Base-by-base conservation (phyloP, 2,888 invertebrate species). In the Frankliniella fusca region DNA sequence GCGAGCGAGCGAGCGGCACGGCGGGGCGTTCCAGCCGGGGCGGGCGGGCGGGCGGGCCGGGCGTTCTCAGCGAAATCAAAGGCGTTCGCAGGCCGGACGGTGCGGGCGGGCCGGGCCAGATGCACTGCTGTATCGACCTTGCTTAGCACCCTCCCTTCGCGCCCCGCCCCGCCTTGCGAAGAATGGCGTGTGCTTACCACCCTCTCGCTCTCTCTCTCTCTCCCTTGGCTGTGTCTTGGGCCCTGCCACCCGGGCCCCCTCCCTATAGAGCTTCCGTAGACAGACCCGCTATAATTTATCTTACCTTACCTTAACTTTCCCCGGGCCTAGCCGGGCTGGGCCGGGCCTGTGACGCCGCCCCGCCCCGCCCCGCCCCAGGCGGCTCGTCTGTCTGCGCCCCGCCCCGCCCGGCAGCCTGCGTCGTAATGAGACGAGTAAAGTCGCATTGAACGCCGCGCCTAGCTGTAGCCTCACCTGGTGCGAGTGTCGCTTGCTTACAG, bases 101-200 rank as follows among this genome's bases (percentile, higher is more conserved):
- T 5, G 5, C 38, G 38, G 38, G 38, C 38, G 38, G 38, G 38
- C 3, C 38, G 38, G 38, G 70, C 70, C 70, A 27, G 70, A 23
- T 76, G 70, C 70, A 76, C 23, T 23, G 70, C 70, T 76, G 27
- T 76, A 76, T 76, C 70, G 70, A 76, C 70, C 70, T 76, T 76
- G 12, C 12, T 12, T 20, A 15, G 54, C 54, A 20, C 20, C 54
- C 54, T 18, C 54, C 54, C 54, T 2, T 8, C 54, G 15, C 54
- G 54, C 54, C 3, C 54, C 54, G 54, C 54, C 54, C 23, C 9
- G 70, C 70, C 70, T 12, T 10, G 27, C 70, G 27, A 61, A 61
- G 61, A 61, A 61, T 61, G 61, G 61, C 61, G 61, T 18, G 61
- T 61, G 61, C 61, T 61, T 61, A 61, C 61, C 61, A 12, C 15